Evolutionary conservation across 2,797 vertebrate genomes (phyloP), one percentile per base, ranked within the genome.

Genomic region (Siniperca obscura): DNA sequence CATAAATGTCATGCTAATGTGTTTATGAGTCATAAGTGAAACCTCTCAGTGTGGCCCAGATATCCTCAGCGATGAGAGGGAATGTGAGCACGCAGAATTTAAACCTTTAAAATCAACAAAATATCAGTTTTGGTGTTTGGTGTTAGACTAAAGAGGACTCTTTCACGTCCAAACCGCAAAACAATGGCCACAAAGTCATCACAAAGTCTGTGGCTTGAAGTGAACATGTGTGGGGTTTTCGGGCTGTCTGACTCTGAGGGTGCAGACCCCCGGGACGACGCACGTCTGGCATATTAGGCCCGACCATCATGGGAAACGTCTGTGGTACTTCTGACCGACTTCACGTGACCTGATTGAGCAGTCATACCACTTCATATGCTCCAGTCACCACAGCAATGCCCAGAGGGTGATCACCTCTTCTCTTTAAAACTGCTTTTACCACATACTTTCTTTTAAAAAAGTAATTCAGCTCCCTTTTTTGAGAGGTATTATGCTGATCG

Each of bases 341-440:
- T 95, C 93, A 92, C 71, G 82, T 95, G 95, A 94, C 95, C 93
- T 94, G 93, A 94, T 94, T 95, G 93, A 92, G 94, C 92, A 93
- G 89, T 91, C 93, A 86, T 55, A 87, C 56, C 55, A 56, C 79
- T 93, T 92, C 86, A 91, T 90, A 89, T 91, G 93, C 90, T 92
- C 64, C 89, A 92, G 83, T 94, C 89, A 36, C 84, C 87, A 80
- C 64, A 7, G 78, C 74, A 13, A 80, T 72, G 84, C 91, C 90
- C 66, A 16, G 59, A 75, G 85, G 89, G 78, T 30, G 7, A 86
- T 85, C 84, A 78, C 86, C 87, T 78, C 73, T 57, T 74, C 50
- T 42, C 53, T 77, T 73, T 67, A 52, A 59, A 82, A 40, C 36
- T 27, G 46, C 70, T 72, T 40, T 27, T 22, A 59, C 12, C 59